Evolutionary conservation across 2,888 invertebrate species (phyloP).

Genomic region (Tetheella fluctuosa): DNA sequence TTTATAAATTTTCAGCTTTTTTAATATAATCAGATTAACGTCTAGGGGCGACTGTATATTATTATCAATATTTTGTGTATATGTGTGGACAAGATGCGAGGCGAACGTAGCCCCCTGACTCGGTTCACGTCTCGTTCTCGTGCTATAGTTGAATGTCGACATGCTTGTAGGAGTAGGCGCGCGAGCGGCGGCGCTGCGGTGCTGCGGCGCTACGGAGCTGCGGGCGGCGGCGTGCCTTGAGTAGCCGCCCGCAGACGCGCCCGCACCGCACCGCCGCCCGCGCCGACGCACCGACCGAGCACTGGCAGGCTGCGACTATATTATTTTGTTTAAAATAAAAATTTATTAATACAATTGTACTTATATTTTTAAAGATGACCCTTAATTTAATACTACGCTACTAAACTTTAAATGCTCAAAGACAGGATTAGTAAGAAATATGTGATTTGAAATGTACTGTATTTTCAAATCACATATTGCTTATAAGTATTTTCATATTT

Average conservation of each 20-base stretch:
- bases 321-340: slow-evolving; percentile 81
- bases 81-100: slow-evolving; percentile 63
- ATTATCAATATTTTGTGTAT: slow-evolving; percentile 74
- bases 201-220: slow-evolving; percentile 26
- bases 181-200: slow-evolving; percentile 21
- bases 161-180: slow-evolving; percentile 41
- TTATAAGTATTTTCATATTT: too few species aligned
- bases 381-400: background rate
- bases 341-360: slow-evolving; percentile 62
- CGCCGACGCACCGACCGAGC: slow-evolving; percentile 50
- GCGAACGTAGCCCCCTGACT: slow-evolving; percentile 54
- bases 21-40: slow-evolving; percentile 74
- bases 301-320: slow-evolving; percentile 68
- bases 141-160: slow-evolving; percentile 19
- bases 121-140: slow-evolving; percentile 36
- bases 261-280: slow-evolving; percentile 44
- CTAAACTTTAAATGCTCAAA: too few species aligned
- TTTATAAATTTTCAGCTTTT: slow-evolving; percentile 79
- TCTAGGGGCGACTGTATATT: slow-evolving; percentile 68
- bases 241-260: slow-evolving; percentile 35
- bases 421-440: too few species aligned
- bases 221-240: slow-evolving; percentile 35
- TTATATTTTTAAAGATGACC: slow-evolving; percentile 26
- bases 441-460: too few species aligned
- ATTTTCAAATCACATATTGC: too few species aligned